Base-by-base conservation (phyloP, 2,888 invertebrate species). In the Uropetala carovei region DNA sequence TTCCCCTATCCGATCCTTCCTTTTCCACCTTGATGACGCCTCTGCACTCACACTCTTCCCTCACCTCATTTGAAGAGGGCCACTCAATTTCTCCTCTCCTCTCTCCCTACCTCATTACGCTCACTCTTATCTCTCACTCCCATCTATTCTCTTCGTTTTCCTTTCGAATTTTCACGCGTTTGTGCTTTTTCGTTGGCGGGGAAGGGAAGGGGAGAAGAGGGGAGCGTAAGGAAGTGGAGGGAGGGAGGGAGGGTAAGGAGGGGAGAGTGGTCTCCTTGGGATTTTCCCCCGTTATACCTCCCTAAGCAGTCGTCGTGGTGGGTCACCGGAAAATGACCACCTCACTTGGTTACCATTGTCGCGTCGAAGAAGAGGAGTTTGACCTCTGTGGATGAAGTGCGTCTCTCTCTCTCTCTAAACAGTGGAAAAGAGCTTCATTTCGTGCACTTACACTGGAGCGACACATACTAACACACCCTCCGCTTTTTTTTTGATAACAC, bases 301-400 rank as follows among this genome's bases (percentile, higher is more conserved):
- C 43, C 43, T 83, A 14, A 16, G 83, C 83, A n/a, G 16, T 83
- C 83, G 14, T 22, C 60, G 86, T 30, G 86, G 86, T 86, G 60
- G 86, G 86, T 86, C 86, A 86, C 16, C 30, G 83, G 57, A 43
- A 57, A 83, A 56, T 57, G 83, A 64, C 7, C 64, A 43, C 83
- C 83, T 11, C 5, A 0, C 18, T 18, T 13, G 7, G 10, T 18
- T 5, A 10, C 83, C 83, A 56, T 83, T 16, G 86, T 60, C n/a
- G 16, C 27, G 22, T 27, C 86, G 27, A 16, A 27, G n/a, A 60
- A 86, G 86, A 86, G 86, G 86, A 86, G 86, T 59, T 86, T 86
- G 86, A 86, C 86, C 86, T 27, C 60, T 27, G 57, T 3, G 75
- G 27, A 75, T 75, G 27, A 75, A 75, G 75, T 75, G 27, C 8